These are phyloP conservation scores for Scaptomyza reducta DNA, from an alignment of 2,888 invertebrate species.

Conservation along the genomic window DNA sequence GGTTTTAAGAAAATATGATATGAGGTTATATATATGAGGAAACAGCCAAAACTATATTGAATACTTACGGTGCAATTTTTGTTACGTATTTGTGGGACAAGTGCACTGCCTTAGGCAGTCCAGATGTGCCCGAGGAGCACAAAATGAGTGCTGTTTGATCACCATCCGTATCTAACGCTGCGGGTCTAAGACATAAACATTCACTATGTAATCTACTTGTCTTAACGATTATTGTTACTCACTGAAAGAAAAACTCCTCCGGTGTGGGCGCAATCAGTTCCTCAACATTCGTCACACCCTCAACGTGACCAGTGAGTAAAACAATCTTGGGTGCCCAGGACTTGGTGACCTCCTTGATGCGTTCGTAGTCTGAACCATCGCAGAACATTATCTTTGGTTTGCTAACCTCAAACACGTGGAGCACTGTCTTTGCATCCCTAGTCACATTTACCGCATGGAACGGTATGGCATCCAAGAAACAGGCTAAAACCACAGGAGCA, in stretches of 20 bases:
- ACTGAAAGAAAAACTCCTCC: slow-evolving; percentile 40
- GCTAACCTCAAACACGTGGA: slow-evolving; percentile 46
- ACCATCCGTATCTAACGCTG: slow-evolving; percentile 18
- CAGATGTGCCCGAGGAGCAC: slow-evolving; percentile 75
- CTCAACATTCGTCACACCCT: slow-evolving; percentile 44
- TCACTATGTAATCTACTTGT: neutral
- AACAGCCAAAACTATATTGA: too few species aligned
- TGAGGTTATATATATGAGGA: neutral
- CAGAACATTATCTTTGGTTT: slow-evolving; percentile 74
- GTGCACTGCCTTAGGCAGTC: slow-evolving; percentile 68
- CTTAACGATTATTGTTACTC: slow-evolving; percentile 15
- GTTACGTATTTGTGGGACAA: slow-evolving; percentile 50
- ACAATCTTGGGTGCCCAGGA: slow-evolving; percentile 53
- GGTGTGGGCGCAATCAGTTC: slow-evolving; percentile 44
- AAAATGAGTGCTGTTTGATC: slow-evolving; percentile 62
- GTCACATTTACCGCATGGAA: slow-evolving; percentile 59
- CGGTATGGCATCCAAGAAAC: slow-evolving; percentile 51
- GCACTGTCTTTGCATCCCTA: slow-evolving; percentile 33
- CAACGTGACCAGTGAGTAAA: slow-evolving; percentile 45
- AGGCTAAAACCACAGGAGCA: slow-evolving; percentile 34
- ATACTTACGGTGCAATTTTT: slow-evolving; percentile 41
- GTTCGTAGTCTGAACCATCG: slow-evolving; percentile 52
- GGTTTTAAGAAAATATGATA: too few species aligned
- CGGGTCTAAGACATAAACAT: slow-evolving; percentile 38
- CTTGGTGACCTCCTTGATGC: slow-evolving; percentile 52